These are phyloP conservation scores for Tetrao urogallus DNA, from an alignment of 2,113 vertebrate genomes.

Conservation along the genomic window DNA sequence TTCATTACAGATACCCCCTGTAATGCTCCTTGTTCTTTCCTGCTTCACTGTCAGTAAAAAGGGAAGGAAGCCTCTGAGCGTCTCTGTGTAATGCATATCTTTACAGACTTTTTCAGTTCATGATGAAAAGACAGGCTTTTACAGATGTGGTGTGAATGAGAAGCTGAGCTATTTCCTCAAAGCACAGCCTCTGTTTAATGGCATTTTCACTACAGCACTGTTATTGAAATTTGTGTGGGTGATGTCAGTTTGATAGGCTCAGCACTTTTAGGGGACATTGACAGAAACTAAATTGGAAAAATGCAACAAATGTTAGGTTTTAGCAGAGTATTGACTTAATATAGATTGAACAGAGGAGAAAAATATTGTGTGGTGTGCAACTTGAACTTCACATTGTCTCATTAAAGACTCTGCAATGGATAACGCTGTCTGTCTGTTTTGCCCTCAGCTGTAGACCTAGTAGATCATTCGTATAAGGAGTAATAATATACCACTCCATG, in stretches of 20 bases:
- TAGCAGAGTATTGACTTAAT: conserved; percentile 76
- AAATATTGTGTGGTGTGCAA: conserved; percentile 71
- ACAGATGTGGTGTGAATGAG: background rate
- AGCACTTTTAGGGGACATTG: conserved; percentile 76
- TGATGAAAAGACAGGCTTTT: conserved; percentile 12
- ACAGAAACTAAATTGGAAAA: conserved; percentile 80
- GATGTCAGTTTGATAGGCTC: conserved; percentile 74
- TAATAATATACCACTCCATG: conserved; percentile 47
- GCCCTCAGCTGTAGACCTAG: conserved; percentile 51
- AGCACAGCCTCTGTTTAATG: background rate
- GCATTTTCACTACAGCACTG: conserved; percentile 13
- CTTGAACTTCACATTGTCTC: conserved; percentile 70
- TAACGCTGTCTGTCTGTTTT: conserved; percentile 34
- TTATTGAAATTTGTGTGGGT: conserved; percentile 74
- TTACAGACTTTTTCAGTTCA: background rate
- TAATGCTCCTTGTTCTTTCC: background rate
- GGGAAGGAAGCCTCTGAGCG: background rate
- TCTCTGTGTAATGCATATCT: background rate
- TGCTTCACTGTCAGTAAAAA: background rate
- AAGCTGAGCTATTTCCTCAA: conserved; percentile 29
- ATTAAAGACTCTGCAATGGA: conserved; percentile 74
- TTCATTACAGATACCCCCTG: background rate
- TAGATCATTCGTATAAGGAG: conserved; percentile 48
- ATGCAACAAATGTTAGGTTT: conserved; percentile 76
- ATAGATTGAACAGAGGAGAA: conserved; percentile 76